These are phyloP conservation scores for Hololepta plana DNA, from an alignment of 2,888 invertebrate genomes.

Conservation along the genomic window DNA sequence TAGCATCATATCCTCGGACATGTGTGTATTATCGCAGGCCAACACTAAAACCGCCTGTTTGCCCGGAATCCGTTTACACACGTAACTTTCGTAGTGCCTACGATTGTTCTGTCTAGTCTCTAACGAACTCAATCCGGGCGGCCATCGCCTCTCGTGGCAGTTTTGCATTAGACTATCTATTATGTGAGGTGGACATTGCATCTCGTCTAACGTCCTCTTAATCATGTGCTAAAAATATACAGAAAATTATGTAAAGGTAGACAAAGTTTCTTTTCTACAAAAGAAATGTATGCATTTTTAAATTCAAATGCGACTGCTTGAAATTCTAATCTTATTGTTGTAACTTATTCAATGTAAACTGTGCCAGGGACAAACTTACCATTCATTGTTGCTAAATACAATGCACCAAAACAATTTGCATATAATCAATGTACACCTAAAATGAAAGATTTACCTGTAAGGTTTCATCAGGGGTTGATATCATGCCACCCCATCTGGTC, in stretches of 20 bases:
- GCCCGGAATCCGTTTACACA: slow-evolving; percentile 86
- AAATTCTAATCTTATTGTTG: neutral
- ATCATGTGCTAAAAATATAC: slow-evolving; percentile 78
- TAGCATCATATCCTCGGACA: slow-evolving; percentile 89
- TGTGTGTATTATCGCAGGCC: slow-evolving; percentile 87
- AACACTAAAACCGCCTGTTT: slow-evolving; percentile 91
- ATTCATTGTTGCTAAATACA: no score
- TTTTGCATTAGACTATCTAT: slow-evolving; percentile 93
- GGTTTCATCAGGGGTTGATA: slow-evolving; percentile 90
- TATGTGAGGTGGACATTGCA: slow-evolving; percentile 85
- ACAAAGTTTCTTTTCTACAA: neutral
- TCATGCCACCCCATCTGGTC: slow-evolving; percentile 96
- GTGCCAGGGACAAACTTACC: no score
- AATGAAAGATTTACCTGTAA: slow-evolving; percentile 45
- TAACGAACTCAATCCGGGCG: slow-evolving; percentile 75
- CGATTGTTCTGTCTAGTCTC: slow-evolving; percentile 91
- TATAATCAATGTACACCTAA: neutral
- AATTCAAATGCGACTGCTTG: no score
- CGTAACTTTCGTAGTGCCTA: slow-evolving; percentile 82
- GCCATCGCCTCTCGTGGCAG: slow-evolving; percentile 92
- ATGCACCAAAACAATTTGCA: neutral
- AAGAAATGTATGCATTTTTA: no score
- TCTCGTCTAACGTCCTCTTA: slow-evolving; percentile 79
- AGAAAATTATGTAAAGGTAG: slow-evolving; percentile 7
- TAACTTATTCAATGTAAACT: no score